Percentiles rank a stretch among this genome's conserved stretches.
Conservation (phyloP, 2,888 invertebrate genomes). For the Macrosoma leucophasiata region DNA sequence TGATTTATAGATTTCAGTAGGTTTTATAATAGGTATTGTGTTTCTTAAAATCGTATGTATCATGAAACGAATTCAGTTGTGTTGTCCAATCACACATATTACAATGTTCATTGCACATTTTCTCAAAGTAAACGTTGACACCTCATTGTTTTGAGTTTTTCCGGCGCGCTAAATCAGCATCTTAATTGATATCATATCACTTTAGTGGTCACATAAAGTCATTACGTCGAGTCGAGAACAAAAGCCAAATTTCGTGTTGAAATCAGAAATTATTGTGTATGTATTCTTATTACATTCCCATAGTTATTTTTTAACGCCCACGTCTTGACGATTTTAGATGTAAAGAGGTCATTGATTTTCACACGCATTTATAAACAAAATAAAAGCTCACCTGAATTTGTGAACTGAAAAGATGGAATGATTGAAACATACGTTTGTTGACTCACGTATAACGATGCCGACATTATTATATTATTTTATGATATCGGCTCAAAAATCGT, state of each 20-base stretch:
- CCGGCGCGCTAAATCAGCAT: slow-evolving; percentile 59
- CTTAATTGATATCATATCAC: slow-evolving; percentile 69
- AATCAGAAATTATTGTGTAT: slow-evolving; percentile 52
- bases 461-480: slow-evolving; percentile 14
- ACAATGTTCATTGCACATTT: slow-evolving; percentile 58
- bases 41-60: too few relatives aligned
- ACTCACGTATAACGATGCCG: too few relatives aligned
- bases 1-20: slow-evolving; percentile 19
- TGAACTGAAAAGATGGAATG: too few relatives aligned
- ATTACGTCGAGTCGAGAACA: slow-evolving; percentile 57
- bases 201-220: slow-evolving; percentile 64
- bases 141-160: slow-evolving; percentile 70
- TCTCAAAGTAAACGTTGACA: slow-evolving; percentile 52
- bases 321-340: slow-evolving; percentile 27
- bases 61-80: slow-evolving; percentile 30
- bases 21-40: slow-evolving; percentile 9
- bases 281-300: slow-evolving; percentile 44
- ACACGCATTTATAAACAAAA: too few relatives aligned
- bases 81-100: slow-evolving; percentile 47
- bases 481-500: slow-evolving; percentile 23
- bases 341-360: slow-evolving; percentile 39
- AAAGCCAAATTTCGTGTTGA: slow-evolving; percentile 64
- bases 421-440: too few relatives aligned
- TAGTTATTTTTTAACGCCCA: slow-evolving; percentile 44
- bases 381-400: too few relatives aligned